Evolutionary conservation across 1,140 invertebrate species (phyloP), one percentile per base, ranked within the genome.

Genomic region (Cardiocondyla obscurior): DNA sequence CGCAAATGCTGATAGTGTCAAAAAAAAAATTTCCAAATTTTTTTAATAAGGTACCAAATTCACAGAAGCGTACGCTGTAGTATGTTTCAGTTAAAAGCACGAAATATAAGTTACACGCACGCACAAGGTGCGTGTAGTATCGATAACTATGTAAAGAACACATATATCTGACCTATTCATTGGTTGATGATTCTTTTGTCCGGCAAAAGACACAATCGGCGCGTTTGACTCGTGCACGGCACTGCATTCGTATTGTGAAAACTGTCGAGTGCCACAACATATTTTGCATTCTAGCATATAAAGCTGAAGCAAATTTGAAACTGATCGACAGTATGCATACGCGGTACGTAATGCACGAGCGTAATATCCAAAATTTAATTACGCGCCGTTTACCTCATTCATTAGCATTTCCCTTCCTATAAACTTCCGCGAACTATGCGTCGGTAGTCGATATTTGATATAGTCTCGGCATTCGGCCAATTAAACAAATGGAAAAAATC

Each of bases 121-220:
- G 19, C 33, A 33, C 10, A 19, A 1, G 6, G 8, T 77, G n/a
- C 73, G 16, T 64, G 44, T 8, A 10, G 8, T 69, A 53, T 64
- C 46, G 33, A 8, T 6, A 16, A 67, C 30, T 64, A 62, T 30
- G 67, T 77, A 33, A 12, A 28, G 49, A 67, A 53, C 74, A 79
- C 53, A 79, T 69, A 79, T 77, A 67, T 69, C 25, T 55, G 28
- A 67, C 33, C 62, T 79, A 53, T 79, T 55, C 62, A 36, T 51
- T 28, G 58, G 33, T 30, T 60, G 74, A 79, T 79, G 74, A 79
- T 79, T 79, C 74, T 79, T 79, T 79, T 79, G 62, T 79, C 12
- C 30, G 33, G 39, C 46, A 53, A 69, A 79, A 33, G 55, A 25
- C 33, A 79, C 62, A 79, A 79, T 79, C 74, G 44, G 25, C 33